Percentiles rank a stretch among this genome's conserved stretches.
phyloP scores from a whole-genome alignment of 2,113 vertebrate genomes.

The Anarrhichthys ocellatus region DNA sequence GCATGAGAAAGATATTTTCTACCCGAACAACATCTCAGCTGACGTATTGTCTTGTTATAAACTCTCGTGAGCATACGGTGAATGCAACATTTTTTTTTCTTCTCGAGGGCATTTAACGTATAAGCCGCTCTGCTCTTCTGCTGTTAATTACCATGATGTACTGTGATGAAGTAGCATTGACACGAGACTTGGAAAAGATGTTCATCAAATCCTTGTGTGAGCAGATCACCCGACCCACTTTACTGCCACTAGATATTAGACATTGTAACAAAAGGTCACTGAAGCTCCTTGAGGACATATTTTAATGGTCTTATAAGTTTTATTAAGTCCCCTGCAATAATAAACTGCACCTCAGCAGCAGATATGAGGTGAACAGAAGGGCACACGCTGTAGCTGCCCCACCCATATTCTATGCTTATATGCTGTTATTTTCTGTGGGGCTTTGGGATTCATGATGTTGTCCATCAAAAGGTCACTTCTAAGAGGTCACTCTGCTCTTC shows the following conservation, averaged over 20 bases:
- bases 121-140: slow-evolving; percentile 5
- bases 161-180: background rate
- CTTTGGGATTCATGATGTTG: background rate
- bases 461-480: background rate
- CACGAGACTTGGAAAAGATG: slow-evolving; percentile 14
- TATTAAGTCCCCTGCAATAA: slow-evolving; percentile 54
- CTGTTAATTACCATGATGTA: slow-evolving; percentile 30
- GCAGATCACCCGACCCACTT: slow-evolving; percentile 47
- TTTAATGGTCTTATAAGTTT: slow-evolving; percentile 51
- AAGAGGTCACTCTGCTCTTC: background rate
- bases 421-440: background rate
- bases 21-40: slow-evolving; percentile 23
- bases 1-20: slow-evolving; percentile 10
- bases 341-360: slow-evolving; percentile 14
- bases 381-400: background rate
- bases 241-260: slow-evolving; percentile 21
- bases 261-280: slow-evolving; percentile 22
- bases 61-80: slow-evolving; percentile 17
- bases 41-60: slow-evolving; percentile 23
- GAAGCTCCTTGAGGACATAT: slow-evolving; percentile 32
- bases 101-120: slow-evolving; percentile 48
- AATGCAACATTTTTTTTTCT: slow-evolving; percentile 25
- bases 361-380: slow-evolving; percentile 25
- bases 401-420: background rate
- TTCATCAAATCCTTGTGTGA: slow-evolving; percentile 42